Base-by-base conservation (phyloP, 92 coral and sea anemone species). In the Micromussa lordhowensis region DNA sequence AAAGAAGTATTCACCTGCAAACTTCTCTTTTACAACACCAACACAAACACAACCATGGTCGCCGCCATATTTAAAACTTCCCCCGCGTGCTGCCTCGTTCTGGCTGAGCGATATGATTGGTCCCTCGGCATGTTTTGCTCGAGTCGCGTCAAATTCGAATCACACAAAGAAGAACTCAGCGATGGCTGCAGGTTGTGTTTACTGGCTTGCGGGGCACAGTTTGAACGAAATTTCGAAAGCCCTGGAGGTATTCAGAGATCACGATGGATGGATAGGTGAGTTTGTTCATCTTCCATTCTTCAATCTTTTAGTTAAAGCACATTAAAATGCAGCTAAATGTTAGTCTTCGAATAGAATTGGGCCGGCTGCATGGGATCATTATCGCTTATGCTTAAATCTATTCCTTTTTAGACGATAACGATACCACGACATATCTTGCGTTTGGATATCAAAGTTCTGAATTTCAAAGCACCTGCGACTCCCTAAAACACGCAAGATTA, bases 91-190 rank as follows among this genome's bases (percentile, higher is more conserved):
- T 16, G 77, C 89, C 89, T 86, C 89, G 83, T 78, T 86, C 49
- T 76, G 89, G 76, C 22, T 59, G 81, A 86, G 83, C 51, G 81
- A 77, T 63, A 30, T 86, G 89, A 86, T 86, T 86, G 89, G 89
- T 34, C 26, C 16, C 16, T 32, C 14, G 59, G 29, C 30, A 3
- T 35, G 57, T 61, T 59, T 40, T 5, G 34, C 24, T 4, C 15
- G 54, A 9, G 64, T 76, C 53, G 89, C 89, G 89, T 87, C 70
- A 53, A 80, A 80, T 87, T 87, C 78, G 90, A 87, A 87, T 35
- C 72, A 54, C 74, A 35, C 80, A 73, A 84, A 57, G 54, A 55
- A 26, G 77, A 70, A 87, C 35, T 4, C 68, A 80, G 69, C 58
- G 48, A 87, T 87, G 90, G 90, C 72, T 35, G 90, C 72, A 19